Evolutionary conservation across 2,888 invertebrate genomes (phyloP).

Genomic region (Leptodirus hochenwartii): DNA sequence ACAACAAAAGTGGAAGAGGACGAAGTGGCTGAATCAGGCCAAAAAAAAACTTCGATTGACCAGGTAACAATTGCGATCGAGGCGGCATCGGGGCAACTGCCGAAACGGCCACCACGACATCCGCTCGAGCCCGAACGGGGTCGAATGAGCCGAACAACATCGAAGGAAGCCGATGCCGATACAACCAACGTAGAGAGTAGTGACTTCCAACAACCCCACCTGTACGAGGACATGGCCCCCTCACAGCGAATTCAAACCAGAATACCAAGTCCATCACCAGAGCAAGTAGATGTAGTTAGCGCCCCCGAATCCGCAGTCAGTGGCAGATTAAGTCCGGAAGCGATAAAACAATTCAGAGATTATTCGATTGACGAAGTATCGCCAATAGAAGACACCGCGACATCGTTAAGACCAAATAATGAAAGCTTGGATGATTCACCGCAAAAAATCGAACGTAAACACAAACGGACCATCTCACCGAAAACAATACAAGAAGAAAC

Average conservation of each 20-base stretch:
- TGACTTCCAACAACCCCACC: background rate
- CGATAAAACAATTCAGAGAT: background rate
- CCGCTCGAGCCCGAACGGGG: no score
- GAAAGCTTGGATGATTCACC: background rate
- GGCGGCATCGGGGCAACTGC: slow-evolving; percentile 29
- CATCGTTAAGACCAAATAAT: background rate
- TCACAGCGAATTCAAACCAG: no score
- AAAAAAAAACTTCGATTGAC: slow-evolving; percentile 26
- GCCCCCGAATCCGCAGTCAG: background rate
- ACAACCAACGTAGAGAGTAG: background rate
- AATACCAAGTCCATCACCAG: no score
- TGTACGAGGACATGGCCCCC: no score
- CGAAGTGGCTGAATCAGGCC: slow-evolving; percentile 12
- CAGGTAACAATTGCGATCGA: slow-evolving; percentile 14
- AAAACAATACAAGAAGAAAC: slow-evolving; percentile 13
- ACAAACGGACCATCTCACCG: background rate
- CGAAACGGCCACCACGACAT: slow-evolving; percentile 28
- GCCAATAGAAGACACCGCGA: no score
- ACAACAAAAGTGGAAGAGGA: slow-evolving; percentile 3
- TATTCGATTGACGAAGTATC: no score
- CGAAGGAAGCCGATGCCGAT: slow-evolving; percentile 2
- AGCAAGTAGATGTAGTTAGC: slow-evolving; percentile 1
- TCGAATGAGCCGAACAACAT: no score
- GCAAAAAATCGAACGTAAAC: background rate
- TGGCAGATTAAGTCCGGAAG: slow-evolving; percentile 1